Base-by-base conservation (phyloP, 2,113 vertebrate genomes). In the Terrapene triunguis region DNA sequence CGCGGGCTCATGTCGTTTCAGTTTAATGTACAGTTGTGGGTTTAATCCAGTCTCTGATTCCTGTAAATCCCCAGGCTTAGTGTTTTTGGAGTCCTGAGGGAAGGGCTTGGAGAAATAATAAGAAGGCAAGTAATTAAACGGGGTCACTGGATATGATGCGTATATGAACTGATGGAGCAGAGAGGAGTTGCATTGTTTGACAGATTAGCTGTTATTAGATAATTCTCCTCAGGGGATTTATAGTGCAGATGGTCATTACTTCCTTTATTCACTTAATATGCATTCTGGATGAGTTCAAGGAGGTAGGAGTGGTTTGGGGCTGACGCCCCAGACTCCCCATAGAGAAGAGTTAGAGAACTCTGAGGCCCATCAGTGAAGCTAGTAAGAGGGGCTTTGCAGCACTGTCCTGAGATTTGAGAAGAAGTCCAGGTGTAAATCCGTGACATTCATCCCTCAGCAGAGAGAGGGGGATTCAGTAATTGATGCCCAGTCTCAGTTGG, bases 201-300 rank as follows among this genome's bases (percentile, higher is more conserved):
- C 89, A 93, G 72, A 95, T 94, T 24, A 95, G 72, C 84, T 87
- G 48, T 42, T 95, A 5, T 87, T 69, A 87, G 96, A 62, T 84
- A 91, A 72, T 93, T 94, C 47, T 10, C 6, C 32, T 89, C 51
- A 21, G 14, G 89, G 65, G 90, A 48, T 85, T 92, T 82, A 87
- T 91, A 92, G 82, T 48, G 87, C 79, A 78, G 89, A 54, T n/a
- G 53, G 9, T 84, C 82, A 24, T 81, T 47, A 80, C 82, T 91
- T 2, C 44, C 65, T 87, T 89, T 80, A 84, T 65, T 95, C 85
- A n/a, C 32, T 69, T 50, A 57, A 12, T 0, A 0, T 51, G 48
- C 51, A 86, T 90, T 94, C 89, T 90, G 42, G 4, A 9, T 47
- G 29, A 88, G 21, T 81, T 86, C 82, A 85, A 55, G 29, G 24